A percentile compares a stretch with the other conserved stretches of the same genome.
phyloP scores from a whole-genome alignment of 2,113 vertebrate genomes.

The Pygoscelis antarcticus region DNA sequence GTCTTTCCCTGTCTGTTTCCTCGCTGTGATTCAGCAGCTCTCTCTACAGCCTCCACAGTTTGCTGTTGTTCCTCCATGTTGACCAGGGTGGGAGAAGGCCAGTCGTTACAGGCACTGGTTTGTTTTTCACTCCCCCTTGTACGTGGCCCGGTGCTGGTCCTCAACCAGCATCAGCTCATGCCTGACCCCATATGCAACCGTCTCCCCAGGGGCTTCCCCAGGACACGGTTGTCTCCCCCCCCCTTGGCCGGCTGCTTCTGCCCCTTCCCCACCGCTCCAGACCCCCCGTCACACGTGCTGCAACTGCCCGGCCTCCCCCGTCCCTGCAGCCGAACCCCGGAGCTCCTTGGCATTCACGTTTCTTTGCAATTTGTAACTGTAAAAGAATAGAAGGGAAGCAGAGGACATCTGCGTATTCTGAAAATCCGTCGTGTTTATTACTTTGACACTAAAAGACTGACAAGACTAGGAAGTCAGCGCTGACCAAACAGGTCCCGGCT shows the following conservation, averaged over 20 bases:
- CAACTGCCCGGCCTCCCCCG: neutral
- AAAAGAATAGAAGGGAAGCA: neutral
- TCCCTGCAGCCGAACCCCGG: rapidly evolving
- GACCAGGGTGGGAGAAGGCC: neutral
- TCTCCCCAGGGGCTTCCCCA: neutral
- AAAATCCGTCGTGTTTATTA: neutral
- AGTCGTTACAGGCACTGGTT: rapidly evolving
- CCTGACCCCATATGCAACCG: neutral
- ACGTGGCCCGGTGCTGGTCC: rapidly evolving
- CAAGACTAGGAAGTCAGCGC: neutral
- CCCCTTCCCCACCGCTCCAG: neutral
- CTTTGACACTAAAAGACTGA: neutral
- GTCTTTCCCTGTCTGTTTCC: neutral
- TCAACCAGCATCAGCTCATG: neutral
- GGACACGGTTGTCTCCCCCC: neutral
- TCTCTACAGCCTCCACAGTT: neutral
- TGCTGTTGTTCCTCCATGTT: neutral
- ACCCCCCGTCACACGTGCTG: rapidly evolving
- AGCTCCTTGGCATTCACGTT: neutral
- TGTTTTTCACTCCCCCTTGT: rapidly evolving
- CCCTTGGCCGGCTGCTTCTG: neutral
- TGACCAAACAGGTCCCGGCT: neutral
- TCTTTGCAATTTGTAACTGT: neutral
- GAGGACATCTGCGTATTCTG: neutral
- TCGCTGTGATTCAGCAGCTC: neutral